Evolutionary conservation across 2,113 vertebrate genomes (phyloP).

Genomic region (Pogonocichla stellata): DNA sequence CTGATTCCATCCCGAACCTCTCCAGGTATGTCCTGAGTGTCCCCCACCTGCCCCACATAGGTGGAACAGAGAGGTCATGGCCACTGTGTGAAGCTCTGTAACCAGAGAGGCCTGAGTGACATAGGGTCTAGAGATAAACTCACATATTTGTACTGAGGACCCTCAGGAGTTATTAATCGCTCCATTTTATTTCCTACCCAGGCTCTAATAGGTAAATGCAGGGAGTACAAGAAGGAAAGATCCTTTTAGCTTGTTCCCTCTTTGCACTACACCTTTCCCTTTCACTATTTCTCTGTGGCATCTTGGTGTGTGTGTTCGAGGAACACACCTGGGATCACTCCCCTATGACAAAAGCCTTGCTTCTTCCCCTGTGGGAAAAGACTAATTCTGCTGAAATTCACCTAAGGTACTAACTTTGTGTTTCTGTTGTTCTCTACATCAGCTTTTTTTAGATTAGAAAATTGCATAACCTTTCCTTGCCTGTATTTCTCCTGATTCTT

Average conservation of each 20-base stretch:
- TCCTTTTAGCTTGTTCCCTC: background rate
- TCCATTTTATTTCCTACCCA: background rate
- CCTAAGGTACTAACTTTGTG: background rate
- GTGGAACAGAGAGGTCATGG: fast-evolving
- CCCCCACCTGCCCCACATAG: background rate
- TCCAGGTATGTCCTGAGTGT: background rate
- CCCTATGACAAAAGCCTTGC: background rate
- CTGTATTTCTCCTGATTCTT: background rate
- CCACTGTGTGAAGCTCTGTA: background rate
- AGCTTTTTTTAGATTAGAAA: background rate
- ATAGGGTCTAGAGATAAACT: fast-evolving
- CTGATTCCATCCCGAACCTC: background rate
- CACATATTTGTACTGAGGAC: background rate
- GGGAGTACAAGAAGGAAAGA: background rate
- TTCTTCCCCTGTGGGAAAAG: background rate
- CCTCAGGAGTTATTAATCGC: background rate
- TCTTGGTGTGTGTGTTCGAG: background rate
- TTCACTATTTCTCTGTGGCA: background rate
- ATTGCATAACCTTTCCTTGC: background rate
- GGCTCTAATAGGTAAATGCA: background rate
- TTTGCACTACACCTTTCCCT: background rate
- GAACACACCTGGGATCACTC: background rate
- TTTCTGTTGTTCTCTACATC: background rate
- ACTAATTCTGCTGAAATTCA: background rate
- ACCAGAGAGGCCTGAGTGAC: fast-evolving